These are phyloP conservation scores for Periphyllus acericola DNA, from an alignment of 2,888 invertebrate genomes.

Conservation along the genomic window DNA sequence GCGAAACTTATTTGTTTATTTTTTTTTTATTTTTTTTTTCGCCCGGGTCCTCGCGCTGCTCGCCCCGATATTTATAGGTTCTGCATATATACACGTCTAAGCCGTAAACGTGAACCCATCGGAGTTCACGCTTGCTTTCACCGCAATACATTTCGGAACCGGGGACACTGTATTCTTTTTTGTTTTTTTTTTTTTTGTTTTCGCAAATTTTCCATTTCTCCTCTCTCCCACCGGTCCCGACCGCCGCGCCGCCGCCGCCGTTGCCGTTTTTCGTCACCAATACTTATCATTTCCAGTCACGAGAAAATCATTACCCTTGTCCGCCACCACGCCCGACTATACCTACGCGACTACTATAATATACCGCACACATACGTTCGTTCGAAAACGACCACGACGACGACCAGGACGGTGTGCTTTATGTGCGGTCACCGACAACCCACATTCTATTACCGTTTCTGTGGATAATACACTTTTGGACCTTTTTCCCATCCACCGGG, in stretches of 20 bases:
- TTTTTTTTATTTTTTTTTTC: no score
- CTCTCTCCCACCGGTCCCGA: not conserved
- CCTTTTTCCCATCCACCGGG: constrained; percentile 16
- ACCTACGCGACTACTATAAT: not conserved
- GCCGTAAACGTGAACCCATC: constrained; percentile 14
- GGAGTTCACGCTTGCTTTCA: constrained; percentile 13
- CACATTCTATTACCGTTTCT: constrained; percentile 35
- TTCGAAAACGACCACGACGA: not conserved
- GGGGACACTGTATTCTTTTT: not conserved
- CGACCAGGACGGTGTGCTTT: constrained; percentile 12
- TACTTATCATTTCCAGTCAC: constrained; percentile 29
- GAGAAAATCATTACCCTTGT: constrained; percentile 32
- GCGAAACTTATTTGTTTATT: no score
- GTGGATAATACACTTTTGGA: constrained; percentile 28
- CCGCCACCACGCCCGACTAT: no score
- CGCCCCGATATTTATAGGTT: no score
- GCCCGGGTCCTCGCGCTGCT: no score
- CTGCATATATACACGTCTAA: not conserved
- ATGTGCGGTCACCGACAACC: constrained; percentile 9
- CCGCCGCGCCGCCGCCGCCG: not conserved
- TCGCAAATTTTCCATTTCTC: constrained; percentile 8
- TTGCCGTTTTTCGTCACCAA: not conserved
- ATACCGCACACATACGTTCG: not conserved
- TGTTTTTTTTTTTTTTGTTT: not conserved
- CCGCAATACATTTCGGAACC: constrained; percentile 7